These are phyloP conservation scores for Diadromus collaris DNA, from an alignment of 2,888 invertebrate species.

Conservation along the genomic window DNA sequence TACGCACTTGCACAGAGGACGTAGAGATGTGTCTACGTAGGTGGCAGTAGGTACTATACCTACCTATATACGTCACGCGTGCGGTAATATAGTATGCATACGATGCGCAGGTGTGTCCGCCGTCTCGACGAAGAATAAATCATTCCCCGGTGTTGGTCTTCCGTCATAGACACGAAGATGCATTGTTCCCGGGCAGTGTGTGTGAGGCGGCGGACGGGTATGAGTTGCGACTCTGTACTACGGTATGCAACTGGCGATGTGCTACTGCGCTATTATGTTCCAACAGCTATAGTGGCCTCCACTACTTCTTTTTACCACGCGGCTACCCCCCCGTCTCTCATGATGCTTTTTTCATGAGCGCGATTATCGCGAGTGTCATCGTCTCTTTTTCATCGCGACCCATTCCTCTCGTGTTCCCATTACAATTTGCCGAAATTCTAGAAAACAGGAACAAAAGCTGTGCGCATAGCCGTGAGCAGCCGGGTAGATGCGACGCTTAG, in stretches of 20 bases:
- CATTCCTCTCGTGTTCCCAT: not conserved
- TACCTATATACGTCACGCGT: constrained; percentile 52
- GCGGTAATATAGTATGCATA: constrained; percentile 44
- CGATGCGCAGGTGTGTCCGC: constrained; percentile 53
- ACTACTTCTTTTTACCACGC: not conserved
- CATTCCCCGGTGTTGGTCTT: constrained; percentile 51
- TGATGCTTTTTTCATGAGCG: not conserved
- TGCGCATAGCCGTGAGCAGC: not conserved
- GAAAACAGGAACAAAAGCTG: not conserved
- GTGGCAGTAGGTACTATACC: constrained; percentile 22
- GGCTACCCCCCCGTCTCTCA: not conserved
- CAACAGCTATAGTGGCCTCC: not conserved
- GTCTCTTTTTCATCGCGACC: not conserved
- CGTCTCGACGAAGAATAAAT: constrained; percentile 46
- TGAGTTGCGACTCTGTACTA: constrained; percentile 7
- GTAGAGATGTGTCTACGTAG: not conserved
- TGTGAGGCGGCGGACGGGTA: constrained; percentile 37
- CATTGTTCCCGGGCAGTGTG: constrained; percentile 53
- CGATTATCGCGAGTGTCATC: not conserved
- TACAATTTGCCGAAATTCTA: not conserved
- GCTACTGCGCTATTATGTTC: not conserved
- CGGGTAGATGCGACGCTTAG: not conserved
- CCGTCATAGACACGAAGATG: constrained; percentile 57
- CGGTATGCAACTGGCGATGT: constrained; percentile 8
- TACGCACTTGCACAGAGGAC: constrained; percentile 1